Percentiles rank a stretch among this genome's conserved stretches.
These are phyloP conservation scores for Gobio gobio DNA, from an alignment of 2,113 vertebrate genomes.

Conservation along the genomic window DNA sequence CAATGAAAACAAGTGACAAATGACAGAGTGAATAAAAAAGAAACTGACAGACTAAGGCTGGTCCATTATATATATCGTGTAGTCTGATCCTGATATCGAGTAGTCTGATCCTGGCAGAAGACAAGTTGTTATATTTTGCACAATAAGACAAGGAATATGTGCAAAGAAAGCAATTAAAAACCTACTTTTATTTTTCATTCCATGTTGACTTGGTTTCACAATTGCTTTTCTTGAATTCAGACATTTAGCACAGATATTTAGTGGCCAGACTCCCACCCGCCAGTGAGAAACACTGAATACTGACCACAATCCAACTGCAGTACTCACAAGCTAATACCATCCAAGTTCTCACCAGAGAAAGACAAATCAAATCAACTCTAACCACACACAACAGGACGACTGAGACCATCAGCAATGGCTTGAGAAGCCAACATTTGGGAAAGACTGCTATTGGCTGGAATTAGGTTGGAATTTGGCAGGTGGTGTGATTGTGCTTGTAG, in stretches of 20 bases:
- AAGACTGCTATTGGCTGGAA: conserved; percentile 32
- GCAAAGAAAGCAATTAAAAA: background rate
- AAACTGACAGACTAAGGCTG: background rate
- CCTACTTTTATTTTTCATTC: background rate
- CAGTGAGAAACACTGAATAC: background rate
- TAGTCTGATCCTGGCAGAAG: background rate
- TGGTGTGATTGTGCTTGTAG: conserved; percentile 15
- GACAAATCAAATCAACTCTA: conserved; percentile 37
- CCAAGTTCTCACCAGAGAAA: background rate
- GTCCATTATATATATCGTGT: too few relatives aligned
- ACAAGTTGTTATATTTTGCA: background rate
- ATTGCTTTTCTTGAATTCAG: background rate
- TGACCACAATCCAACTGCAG: conserved; percentile 4
- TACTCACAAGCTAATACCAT: conserved; percentile 12
- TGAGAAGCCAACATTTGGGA: conserved; percentile 1
- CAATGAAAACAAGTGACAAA: background rate
- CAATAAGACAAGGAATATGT: background rate
- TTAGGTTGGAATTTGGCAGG: conserved; percentile 35
- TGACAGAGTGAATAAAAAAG: background rate
- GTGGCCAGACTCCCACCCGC: background rate
- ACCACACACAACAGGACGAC: conserved; percentile 17
- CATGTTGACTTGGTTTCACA: background rate
- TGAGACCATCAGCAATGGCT: conserved; percentile 1
- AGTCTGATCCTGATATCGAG: too few relatives aligned
- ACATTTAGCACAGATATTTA: background rate